Percentiles rank a stretch among this genome's conserved stretches.
phyloP scores from a whole-genome alignment of 2,113 vertebrate genomes.

The Limanda limanda region DNA sequence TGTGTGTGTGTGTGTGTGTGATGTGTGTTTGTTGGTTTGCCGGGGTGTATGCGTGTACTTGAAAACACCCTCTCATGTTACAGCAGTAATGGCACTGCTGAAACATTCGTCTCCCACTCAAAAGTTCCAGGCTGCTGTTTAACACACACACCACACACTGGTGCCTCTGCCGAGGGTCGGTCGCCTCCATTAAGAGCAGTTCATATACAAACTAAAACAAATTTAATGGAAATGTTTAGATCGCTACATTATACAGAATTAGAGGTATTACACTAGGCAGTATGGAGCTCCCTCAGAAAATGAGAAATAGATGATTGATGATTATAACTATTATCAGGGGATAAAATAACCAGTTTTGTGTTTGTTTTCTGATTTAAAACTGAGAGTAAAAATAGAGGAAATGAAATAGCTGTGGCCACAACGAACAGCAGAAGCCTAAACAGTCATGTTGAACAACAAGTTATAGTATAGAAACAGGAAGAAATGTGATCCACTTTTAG shows the following conservation, averaged over 20 bases:
- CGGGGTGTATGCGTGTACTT: background rate
- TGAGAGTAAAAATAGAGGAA: background rate
- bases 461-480: no score
- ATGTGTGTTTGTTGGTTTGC: background rate
- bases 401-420: no score
- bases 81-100: constrained; percentile 49
- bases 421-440: no score
- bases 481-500: no score
- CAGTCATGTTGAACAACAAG: no score
- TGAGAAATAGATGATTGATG: background rate
- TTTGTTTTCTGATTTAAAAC: background rate
- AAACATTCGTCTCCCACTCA: constrained; percentile 49
- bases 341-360: background rate
- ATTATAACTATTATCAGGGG: background rate
- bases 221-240: background rate
- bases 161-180: background rate
- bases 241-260: background rate
- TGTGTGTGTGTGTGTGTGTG: background rate
- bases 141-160: constrained; percentile 15
- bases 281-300: background rate
- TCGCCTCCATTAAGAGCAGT: background rate
- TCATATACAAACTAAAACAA: background rate
- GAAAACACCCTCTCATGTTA: constrained; percentile 63
- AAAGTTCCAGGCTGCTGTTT: constrained; percentile 35
- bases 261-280: background rate